phyloP scores from a whole-genome alignment of 2,888 invertebrate genomes.

The Pogonocherus hispidulus region DNA sequence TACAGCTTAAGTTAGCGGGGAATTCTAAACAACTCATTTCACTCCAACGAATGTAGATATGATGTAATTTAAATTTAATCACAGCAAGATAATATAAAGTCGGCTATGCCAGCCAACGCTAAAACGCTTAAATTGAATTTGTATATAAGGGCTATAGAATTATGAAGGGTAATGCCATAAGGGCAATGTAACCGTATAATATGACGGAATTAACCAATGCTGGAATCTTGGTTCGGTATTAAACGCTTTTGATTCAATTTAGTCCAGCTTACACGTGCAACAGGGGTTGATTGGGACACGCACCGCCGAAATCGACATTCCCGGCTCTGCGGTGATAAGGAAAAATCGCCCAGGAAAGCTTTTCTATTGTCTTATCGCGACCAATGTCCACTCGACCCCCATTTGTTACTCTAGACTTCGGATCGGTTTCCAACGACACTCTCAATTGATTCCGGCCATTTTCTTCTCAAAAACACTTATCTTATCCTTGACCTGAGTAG shows the following conservation, averaged over 20 bases:
- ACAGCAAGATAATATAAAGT: slow-evolving; percentile 57
- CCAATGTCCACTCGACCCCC: slow-evolving; percentile 59
- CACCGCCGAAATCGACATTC: slow-evolving; percentile 40
- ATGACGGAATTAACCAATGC: slow-evolving; percentile 59
- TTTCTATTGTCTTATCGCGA: slow-evolving; percentile 61
- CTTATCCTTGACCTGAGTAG: too few relatives aligned
- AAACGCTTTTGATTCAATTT: slow-evolving; percentile 65
- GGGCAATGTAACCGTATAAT: slow-evolving; percentile 60
- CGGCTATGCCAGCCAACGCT: slow-evolving; percentile 47
- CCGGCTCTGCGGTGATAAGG: slow-evolving; percentile 39
- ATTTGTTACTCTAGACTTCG: slow-evolving; percentile 51
- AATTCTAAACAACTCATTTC: slow-evolving; percentile 26
- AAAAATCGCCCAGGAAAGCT: slow-evolving; percentile 49
- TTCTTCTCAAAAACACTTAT: not conserved
- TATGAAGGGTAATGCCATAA: slow-evolving; percentile 46
- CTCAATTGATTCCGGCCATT: not conserved
- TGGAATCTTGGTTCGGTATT: slow-evolving; percentile 61
- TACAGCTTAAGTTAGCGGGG: slow-evolving; percentile 30
- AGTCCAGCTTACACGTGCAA: slow-evolving; percentile 61
- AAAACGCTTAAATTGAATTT: slow-evolving; percentile 55
- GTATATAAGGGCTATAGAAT: slow-evolving; percentile 49
- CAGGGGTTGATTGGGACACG: slow-evolving; percentile 51
- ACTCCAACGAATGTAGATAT: slow-evolving; percentile 45
- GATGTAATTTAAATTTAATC: slow-evolving; percentile 57
- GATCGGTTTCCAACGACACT: not conserved